Evolutionary conservation across 2,888 invertebrate species (phyloP), one percentile per base, ranked within the genome.

Genomic region (Busseola fusca): DNA sequence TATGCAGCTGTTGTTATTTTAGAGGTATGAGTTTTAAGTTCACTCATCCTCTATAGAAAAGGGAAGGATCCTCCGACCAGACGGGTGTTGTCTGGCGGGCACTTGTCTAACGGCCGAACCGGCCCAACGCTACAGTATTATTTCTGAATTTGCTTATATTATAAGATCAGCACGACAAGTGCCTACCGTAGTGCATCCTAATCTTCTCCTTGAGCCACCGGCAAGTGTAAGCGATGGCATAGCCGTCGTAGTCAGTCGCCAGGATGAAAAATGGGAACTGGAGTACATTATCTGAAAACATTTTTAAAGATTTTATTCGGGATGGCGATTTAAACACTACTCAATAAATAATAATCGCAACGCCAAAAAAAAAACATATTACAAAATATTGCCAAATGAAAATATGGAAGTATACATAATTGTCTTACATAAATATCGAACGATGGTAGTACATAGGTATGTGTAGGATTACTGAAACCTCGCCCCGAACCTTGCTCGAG

Each of bases 191-290:
- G 74, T 95, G 95, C 76, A 90, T 93, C n/a, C 89, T 85, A 2
- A 87, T 85, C 63, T 93, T 94, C 78, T 91, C 92, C 77, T 93
- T 94, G 69, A 93, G 86, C 18, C 93, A 94, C 69, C 93, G 93
- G 83, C 95, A 95, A 5, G 95, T 94, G 73, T 95, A 95, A 0
- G 94, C 93, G 37, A 95, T 91, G 1, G 95, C 95, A 54, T 90
- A 94, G 57, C 86, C 87, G 0, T 95, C 93, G 78, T 95, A 94
- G 75, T 95, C 93, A 2, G 95, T 95, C 0, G 91, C 91, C 45
- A 95, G 76, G 21, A 95, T 91, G 63, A 91, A 91, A 76, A 95
- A 93, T 0, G 95, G 95, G 45, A 93, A 94, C 72, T 94, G 94
- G 1, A 94, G 87, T 0, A 95, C 91, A 83, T 93, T 94, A 78